A percentile compares a stretch with the other conserved stretches of the same genome.
Evolutionary conservation across 2,113 vertebrate genomes (phyloP).

Genomic region (Clarias gariepinus): DNA sequence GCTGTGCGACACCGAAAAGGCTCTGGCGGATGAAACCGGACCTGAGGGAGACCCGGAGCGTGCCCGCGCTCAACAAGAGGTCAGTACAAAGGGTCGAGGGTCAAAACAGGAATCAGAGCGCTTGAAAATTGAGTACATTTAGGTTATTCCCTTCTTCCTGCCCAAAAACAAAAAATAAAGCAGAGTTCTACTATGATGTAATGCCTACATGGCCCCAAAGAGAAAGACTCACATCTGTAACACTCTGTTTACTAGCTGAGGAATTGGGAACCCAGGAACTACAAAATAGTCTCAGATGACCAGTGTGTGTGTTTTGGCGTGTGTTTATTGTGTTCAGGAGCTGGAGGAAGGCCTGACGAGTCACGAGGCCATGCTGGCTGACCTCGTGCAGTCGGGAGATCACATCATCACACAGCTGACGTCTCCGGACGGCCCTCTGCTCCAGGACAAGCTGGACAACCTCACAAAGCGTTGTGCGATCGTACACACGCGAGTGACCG

Average conservation of each 20-base stretch:
- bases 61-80: conserved; percentile 81
- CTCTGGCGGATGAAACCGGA: conserved; percentile 70
- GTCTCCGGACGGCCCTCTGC: conserved; percentile 78
- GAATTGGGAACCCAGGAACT: background rate
- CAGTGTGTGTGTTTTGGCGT: background rate
- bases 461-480: conserved; percentile 81
- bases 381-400: conserved; percentile 79
- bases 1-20: conserved; percentile 79
- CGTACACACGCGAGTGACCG: conserved; percentile 71
- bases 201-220: background rate
- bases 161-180: background rate
- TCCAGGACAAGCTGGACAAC: conserved; percentile 82
- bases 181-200: background rate
- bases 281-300: background rate
- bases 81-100: conserved; percentile 57
- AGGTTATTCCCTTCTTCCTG: rapidly evolving
- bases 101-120: background rate
- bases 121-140: background rate
- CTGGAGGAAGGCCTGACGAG: conserved; percentile 84
- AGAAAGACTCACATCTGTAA: background rate
- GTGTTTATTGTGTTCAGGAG: conserved; percentile 72
- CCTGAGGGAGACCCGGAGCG: conserved; percentile 76
- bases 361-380: conserved; percentile 76
- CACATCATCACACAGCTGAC: conserved; percentile 82
- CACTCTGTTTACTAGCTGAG: background rate